Percentiles rank a stretch among this genome's conserved stretches.
Conservation (phyloP, 2,113 vertebrate genomes). For the Leptobrachium leishanense region DNA sequence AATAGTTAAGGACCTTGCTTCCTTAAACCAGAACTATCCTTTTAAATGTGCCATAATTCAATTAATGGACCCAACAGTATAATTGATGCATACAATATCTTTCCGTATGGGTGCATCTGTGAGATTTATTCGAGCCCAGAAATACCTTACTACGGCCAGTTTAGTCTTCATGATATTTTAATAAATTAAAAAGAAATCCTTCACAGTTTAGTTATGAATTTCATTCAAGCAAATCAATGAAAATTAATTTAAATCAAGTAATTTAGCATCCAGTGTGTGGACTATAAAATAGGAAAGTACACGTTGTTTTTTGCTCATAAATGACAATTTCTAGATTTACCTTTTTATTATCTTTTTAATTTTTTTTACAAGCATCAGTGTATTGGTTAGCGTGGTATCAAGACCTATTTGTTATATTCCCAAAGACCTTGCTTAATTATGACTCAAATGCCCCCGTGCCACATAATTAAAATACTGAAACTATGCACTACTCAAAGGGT, state of each 20-base stretch:
- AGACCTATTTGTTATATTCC: constrained; percentile 37
- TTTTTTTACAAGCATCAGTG: constrained; percentile 38
- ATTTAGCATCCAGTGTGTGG: background rate
- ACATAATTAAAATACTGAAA: constrained; percentile 24
- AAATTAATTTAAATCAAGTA: background rate
- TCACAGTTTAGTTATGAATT: no score
- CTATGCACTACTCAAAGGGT: constrained; percentile 56
- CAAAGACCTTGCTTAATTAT: constrained; percentile 54
- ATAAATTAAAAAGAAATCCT: no score
- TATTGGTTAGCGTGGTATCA: constrained; percentile 38
- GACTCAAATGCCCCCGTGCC: constrained; percentile 33
- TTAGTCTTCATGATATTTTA: no score
- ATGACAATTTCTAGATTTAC: constrained; percentile 40
- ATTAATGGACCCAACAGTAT: background rate
- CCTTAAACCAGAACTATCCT: background rate
- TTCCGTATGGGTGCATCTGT: no score
- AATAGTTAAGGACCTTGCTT: background rate
- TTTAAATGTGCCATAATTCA: background rate
- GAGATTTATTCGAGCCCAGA: no score
- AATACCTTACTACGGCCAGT: no score
- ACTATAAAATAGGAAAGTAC: background rate
- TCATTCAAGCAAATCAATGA: no score
- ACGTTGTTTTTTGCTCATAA: constrained; percentile 7
- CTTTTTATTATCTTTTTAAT: constrained; percentile 33
- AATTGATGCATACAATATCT: no score